Percentiles rank a stretch among this genome's conserved stretches.
phyloP scores from a whole-genome alignment of 2,113 vertebrate genomes.

The Axis porcinus region DNA sequence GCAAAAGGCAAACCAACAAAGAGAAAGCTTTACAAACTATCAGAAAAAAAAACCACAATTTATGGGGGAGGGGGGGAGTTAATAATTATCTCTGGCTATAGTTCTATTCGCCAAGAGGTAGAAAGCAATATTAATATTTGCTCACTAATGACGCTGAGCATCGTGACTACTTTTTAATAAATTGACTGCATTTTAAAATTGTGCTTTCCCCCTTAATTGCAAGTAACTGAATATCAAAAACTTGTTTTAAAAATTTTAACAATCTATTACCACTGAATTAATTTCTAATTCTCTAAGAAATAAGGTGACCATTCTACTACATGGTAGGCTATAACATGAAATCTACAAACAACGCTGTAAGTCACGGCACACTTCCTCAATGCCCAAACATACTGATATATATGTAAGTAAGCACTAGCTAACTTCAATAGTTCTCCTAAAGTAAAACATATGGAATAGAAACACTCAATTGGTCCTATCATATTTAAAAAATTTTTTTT shows the following conservation, averaged over 20 bases:
- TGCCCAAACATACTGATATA: neutral
- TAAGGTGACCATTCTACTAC: neutral
- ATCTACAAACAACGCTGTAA: neutral
- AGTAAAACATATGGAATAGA: neutral
- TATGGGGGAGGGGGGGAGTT: neutral
- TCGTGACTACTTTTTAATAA: neutral
- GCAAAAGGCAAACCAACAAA: slow-evolving; percentile 65
- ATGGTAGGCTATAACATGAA: neutral
- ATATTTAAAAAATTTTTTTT: neutral
- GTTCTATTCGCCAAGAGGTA: neutral
- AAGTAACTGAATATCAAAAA: slow-evolving; percentile 8
- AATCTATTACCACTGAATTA: neutral
- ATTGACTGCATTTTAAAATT: neutral
- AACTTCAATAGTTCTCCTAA: neutral
- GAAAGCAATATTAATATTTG: neutral
- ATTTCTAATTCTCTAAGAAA: slow-evolving; percentile 16
- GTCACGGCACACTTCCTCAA: neutral
- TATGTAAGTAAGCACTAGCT: neutral
- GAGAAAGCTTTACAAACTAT: neutral
- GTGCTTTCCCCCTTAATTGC: neutral
- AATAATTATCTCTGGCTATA: neutral
- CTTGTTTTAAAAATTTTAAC: slow-evolving; percentile 16
- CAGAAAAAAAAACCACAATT: slow-evolving; percentile 33
- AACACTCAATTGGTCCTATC: neutral
- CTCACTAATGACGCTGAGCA: slow-evolving; percentile 12